These are phyloP conservation scores for Enhydra lutris DNA, from an alignment of 2,113 vertebrate species.

Conservation along the genomic window DNA sequence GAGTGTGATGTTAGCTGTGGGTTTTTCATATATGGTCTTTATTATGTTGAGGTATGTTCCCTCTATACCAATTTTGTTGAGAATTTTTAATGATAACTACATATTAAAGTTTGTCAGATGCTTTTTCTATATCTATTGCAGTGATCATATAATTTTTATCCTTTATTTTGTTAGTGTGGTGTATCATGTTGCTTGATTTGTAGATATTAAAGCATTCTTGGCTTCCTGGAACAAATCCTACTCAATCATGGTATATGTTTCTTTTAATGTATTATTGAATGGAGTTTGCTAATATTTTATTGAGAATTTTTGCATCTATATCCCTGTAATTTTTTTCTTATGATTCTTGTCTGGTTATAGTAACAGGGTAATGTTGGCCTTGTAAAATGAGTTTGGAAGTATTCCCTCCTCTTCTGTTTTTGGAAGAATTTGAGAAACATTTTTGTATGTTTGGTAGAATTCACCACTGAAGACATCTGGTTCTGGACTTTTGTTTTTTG, in stretches of 20 bases:
- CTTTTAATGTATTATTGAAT: background rate
- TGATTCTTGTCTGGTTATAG: background rate
- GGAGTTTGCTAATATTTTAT: background rate
- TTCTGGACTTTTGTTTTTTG: background rate
- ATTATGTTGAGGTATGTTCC: background rate
- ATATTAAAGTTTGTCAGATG: background rate
- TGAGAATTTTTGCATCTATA: background rate
- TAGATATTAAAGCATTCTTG: background rate
- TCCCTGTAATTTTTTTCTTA: background rate
- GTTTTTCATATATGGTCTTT: background rate
- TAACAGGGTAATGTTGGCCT: background rate
- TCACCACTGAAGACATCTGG: background rate
- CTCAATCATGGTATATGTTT: background rate
- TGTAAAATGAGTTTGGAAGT: background rate
- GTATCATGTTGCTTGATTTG: background rate
- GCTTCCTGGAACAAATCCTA: background rate
- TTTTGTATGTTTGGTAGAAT: background rate
- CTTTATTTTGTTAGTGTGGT: background rate
- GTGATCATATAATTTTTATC: background rate
- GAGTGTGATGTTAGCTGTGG: background rate
- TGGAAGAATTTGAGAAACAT: background rate
- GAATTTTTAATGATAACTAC: background rate
- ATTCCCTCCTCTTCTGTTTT: background rate
- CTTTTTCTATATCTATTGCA: background rate
- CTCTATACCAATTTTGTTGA: background rate